These are phyloP conservation scores for Petrocephalus sullivani DNA, from an alignment of 2,797 vertebrate genomes.

Conservation along the genomic window DNA sequence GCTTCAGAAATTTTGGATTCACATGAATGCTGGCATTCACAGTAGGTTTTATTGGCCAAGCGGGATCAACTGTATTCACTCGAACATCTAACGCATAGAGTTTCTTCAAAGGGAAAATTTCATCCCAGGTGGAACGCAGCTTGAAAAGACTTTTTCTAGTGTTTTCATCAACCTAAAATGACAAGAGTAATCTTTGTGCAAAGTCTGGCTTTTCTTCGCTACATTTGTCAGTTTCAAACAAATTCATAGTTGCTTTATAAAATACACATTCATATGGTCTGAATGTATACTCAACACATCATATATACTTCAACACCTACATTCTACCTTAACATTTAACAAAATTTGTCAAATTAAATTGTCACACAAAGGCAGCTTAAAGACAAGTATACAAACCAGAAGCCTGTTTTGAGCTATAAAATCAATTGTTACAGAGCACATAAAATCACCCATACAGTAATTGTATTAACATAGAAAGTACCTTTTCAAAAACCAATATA, in stretches of 20 bases:
- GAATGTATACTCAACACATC: background rate
- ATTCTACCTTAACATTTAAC: background rate
- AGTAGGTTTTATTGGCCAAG: constrained; percentile 96
- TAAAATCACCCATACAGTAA: constrained; percentile 34
- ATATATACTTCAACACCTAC: background rate
- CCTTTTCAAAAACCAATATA: constrained; percentile 99
- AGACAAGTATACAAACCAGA: background rate
- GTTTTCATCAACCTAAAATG: constrained; percentile 96
- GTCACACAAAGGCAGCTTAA: background rate
- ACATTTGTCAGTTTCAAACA: constrained; percentile 7
- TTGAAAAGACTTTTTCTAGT: constrained; percentile 99
- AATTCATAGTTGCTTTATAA: background rate
- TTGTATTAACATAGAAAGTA: constrained; percentile 63
- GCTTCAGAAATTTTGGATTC: constrained; percentile 97
- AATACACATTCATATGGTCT: background rate
- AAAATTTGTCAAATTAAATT: background rate
- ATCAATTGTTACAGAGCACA: background rate
- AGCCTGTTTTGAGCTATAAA: background rate
- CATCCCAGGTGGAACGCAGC: constrained; percentile 96
- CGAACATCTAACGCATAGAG: constrained; percentile 89
- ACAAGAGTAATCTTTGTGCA: constrained; percentile 78
- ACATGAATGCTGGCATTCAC: constrained; percentile 97
- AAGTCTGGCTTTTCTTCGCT: background rate
- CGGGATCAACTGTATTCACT: constrained; percentile 92
- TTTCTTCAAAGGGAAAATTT: constrained; percentile 94